Evolutionary conservation across 2,888 invertebrate genomes (phyloP).

Genomic region (Scaeva pyrastri): DNA sequence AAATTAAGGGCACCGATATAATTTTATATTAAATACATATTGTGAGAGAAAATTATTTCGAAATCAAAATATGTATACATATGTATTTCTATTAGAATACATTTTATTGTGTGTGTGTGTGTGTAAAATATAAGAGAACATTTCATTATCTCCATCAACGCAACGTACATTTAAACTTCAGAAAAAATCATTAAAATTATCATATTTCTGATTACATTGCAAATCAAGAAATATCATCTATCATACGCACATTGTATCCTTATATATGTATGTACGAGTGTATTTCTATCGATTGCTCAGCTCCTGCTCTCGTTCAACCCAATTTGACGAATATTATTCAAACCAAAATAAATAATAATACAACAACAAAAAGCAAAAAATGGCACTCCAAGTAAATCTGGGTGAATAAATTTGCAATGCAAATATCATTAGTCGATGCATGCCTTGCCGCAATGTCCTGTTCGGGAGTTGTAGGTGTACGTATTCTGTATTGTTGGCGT

Average conservation of each 20-base stretch:
- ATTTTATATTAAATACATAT: too few relatives aligned
- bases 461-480: not conserved
- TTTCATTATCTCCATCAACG: too few relatives aligned
- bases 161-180: too few relatives aligned
- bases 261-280: not conserved
- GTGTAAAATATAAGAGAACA: too few relatives aligned
- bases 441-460: slow-evolving; percentile 49
- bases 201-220: slow-evolving; percentile 60
- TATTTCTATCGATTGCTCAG: slow-evolving; percentile 31
- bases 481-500: slow-evolving; percentile 38
- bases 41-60: too few relatives aligned
- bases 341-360: slow-evolving; percentile 14
- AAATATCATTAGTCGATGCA: slow-evolving; percentile 61
- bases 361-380: not conserved
- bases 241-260: slow-evolving; percentile 31
- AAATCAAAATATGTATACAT: too few relatives aligned
- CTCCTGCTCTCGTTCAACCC: not conserved
- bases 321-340: slow-evolving; percentile 25
- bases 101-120: too few relatives aligned
- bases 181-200: slow-evolving; percentile 32
- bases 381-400: slow-evolving; percentile 27
- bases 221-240: slow-evolving; percentile 60
- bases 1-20: too few relatives aligned
- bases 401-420: slow-evolving; percentile 60
- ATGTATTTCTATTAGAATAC: too few relatives aligned